Conservation (phyloP, 2,797 vertebrate species). For the Denticeps clupeoides region DNA sequence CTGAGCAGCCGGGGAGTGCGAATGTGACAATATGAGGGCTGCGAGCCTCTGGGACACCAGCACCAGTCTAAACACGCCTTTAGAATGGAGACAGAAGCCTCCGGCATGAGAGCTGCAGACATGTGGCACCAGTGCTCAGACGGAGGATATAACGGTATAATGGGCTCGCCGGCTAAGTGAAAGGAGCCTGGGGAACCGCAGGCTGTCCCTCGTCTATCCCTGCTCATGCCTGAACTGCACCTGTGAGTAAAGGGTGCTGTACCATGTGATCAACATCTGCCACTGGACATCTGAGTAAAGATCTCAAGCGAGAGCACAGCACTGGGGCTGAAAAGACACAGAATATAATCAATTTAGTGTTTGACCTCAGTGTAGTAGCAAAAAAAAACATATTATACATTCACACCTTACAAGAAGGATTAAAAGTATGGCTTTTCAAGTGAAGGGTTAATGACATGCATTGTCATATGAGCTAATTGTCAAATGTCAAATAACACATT, state of each 20-base stretch:
- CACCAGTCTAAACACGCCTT: constrained; percentile 32
- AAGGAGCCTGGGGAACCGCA: neutral
- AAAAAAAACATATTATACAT: too few relatives aligned
- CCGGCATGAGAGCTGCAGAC: neutral
- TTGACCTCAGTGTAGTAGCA: too few relatives aligned
- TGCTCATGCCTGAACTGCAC: neutral
- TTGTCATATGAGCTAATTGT: too few relatives aligned
- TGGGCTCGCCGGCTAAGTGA: neutral
- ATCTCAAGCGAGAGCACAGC: neutral
- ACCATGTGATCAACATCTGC: neutral
- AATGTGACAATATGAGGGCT: constrained; percentile 13
- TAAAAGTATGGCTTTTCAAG: too few relatives aligned
- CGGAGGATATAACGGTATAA: neutral
- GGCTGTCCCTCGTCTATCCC: neutral
- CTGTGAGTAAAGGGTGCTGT: neutral
- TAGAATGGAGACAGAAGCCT: constrained; percentile 18
- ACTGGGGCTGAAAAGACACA: neutral
- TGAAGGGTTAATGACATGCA: too few relatives aligned
- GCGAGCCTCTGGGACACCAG: constrained; percentile 23
- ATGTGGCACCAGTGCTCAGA: neutral
- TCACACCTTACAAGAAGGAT: too few relatives aligned
- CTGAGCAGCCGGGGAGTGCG: constrained; percentile 14
- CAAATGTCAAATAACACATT: too few relatives aligned
- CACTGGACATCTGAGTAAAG: neutral
- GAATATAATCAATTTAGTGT: neutral